phyloP scores from a whole-genome alignment of 2,888 invertebrate species.

The Tricholauxania praeusta region DNA sequence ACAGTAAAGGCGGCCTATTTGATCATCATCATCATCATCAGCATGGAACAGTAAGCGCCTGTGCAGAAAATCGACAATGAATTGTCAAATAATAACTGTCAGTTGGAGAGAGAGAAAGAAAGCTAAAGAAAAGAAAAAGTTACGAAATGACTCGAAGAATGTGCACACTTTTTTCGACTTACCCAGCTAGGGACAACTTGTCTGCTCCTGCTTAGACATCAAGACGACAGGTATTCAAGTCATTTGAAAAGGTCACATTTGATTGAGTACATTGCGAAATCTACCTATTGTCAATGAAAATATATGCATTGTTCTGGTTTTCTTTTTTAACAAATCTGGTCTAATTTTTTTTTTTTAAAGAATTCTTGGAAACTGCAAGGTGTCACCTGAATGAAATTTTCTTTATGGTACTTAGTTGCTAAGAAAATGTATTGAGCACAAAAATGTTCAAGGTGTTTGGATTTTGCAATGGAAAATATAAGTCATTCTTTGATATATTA shows the following conservation, averaged over 20 bases:
- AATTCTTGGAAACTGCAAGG: no score
- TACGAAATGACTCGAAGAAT: background rate
- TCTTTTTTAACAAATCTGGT: no score
- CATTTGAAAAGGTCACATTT: conserved; percentile 12
- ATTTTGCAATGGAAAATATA: no score
- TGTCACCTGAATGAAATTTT: no score
- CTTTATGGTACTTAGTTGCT: no score
- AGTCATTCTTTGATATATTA: no score
- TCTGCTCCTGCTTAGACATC: conserved; percentile 27
- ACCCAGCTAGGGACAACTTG: conserved; percentile 20
- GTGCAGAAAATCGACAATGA: conserved; percentile 24
- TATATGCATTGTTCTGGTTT: no score
- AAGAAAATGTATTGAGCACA: no score
- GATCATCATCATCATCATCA: background rate
- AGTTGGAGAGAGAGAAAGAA: background rate
- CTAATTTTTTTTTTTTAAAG: no score
- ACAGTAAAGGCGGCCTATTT: conserved; percentile 17
- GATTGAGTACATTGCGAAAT: conserved; percentile 29
- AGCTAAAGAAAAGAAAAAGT: background rate
- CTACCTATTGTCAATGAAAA: conserved; percentile 27
- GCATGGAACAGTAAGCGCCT: background rate
- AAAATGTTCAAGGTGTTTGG: no score
- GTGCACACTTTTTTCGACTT: background rate
- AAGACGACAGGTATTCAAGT: conserved; percentile 25
- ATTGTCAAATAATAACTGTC: conserved; percentile 18